phyloP scores from a whole-genome alignment of 2,113 vertebrate species.

The Dolichotis patagonum region DNA sequence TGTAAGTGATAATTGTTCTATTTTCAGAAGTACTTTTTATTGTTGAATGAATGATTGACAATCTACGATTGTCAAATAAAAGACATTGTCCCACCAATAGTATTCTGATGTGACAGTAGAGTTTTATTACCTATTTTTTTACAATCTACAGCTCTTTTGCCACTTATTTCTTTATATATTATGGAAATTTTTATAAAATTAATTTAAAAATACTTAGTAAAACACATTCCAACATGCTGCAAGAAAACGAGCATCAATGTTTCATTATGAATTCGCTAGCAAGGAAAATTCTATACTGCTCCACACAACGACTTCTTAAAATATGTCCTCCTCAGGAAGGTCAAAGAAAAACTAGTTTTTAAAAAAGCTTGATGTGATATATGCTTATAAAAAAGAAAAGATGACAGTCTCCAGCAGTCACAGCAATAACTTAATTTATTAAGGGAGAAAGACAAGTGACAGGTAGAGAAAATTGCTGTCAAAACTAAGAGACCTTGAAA shows the following conservation, averaged over 20 bases:
- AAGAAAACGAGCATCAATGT: background rate
- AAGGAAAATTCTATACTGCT: background rate
- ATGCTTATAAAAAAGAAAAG: constrained; percentile 58
- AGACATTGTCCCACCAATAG: background rate
- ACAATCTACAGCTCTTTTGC: background rate
- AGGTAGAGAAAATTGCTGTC: constrained; percentile 59
- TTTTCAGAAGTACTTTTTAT: constrained; percentile 14
- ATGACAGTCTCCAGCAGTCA: constrained; percentile 52
- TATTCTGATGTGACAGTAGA: background rate
- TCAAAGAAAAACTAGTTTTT: constrained; percentile 53
- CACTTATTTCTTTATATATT: background rate
- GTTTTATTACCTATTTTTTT: background rate
- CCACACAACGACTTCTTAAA: constrained; percentile 43
- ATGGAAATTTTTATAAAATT: background rate
- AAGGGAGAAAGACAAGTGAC: constrained; percentile 62
- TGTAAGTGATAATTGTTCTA: background rate
- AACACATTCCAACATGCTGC: background rate
- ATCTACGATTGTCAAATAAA: background rate
- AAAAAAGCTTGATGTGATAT: constrained; percentile 67
- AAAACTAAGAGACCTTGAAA: constrained; percentile 51
- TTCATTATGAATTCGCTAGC: background rate
- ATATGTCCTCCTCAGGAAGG: constrained; percentile 59
- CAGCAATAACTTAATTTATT: constrained; percentile 75
- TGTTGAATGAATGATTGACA: background rate
- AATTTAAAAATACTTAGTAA: background rate